Percentiles rank a stretch among this genome's conserved stretches.
Conservation (phyloP, 1,140 invertebrate genomes). For the Potamilus streckersoni region DNA sequence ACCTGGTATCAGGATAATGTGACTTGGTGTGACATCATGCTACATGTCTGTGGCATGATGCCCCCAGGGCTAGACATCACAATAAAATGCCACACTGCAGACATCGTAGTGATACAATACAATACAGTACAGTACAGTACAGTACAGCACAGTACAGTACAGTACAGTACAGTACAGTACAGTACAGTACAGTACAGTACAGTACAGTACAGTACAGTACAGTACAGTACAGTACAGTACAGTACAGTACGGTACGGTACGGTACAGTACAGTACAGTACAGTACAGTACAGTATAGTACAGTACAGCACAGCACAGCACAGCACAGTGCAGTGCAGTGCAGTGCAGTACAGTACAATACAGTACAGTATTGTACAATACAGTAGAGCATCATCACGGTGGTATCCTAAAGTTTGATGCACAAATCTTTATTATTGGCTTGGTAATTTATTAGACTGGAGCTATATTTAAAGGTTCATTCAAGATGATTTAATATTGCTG, state of each 20-base stretch:
- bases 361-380: not conserved
- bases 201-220: constrained; percentile 30
- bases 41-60: constrained; percentile 16
- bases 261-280: constrained; percentile 24
- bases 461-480: too few species aligned
- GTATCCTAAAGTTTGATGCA: too few species aligned
- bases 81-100: not conserved
- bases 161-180: not conserved
- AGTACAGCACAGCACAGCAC: constrained; percentile 2
- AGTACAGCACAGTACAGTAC: constrained; percentile 29
- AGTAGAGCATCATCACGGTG: not conserved
- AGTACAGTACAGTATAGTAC: constrained; percentile 18
- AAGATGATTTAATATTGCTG: too few species aligned
- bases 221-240: not conserved
- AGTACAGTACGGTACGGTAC: too few species aligned
- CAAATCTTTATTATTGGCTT: too few species aligned
- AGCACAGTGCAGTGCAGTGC: not conserved
- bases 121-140: constrained; percentile 7
- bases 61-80: too few species aligned
- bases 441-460: too few species aligned
- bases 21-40: constrained; percentile 19
- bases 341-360: constrained; percentile 31
- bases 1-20: constrained; percentile 13
- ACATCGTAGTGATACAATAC: constrained; percentile 10
- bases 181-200: constrained; percentile 8